Conservation (phyloP, 1,140 invertebrate species). For the Magallana angulata region DNA sequence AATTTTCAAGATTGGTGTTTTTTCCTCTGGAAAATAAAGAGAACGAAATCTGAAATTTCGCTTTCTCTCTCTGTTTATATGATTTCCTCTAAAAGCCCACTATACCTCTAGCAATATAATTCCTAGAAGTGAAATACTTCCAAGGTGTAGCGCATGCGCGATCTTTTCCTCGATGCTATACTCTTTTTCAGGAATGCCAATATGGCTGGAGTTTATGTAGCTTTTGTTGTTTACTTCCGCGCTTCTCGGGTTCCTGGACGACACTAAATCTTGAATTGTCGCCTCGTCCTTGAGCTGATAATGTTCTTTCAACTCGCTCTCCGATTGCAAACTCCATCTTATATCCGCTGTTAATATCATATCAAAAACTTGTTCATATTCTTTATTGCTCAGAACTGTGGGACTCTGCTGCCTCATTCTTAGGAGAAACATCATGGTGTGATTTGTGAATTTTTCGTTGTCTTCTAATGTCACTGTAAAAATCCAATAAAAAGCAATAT, state of each 20-base stretch:
- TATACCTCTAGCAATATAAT: conserved; percentile 25
- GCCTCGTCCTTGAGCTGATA: conserved; percentile 13
- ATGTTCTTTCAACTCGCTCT: conserved; percentile 8
- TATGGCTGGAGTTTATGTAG: neutral
- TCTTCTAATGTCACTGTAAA: conserved; percentile 64
- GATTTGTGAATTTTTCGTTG: conserved; percentile 58
- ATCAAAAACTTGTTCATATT: conserved; percentile 59
- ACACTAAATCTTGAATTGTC: conserved; percentile 17
- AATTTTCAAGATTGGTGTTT: too few relatives aligned
- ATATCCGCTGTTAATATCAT: conserved; percentile 57
- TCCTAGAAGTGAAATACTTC: conserved; percentile 6
- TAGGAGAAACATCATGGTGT: conserved; percentile 54
- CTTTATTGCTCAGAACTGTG: conserved; percentile 38
- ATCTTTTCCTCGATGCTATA: conserved; percentile 59
- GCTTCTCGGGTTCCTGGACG: neutral
- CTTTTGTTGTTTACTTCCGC: neutral
- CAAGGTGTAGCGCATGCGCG: conserved; percentile 43
- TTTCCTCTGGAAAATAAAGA: too few relatives aligned
- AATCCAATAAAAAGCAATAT: too few relatives aligned
- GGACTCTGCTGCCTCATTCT: conserved; percentile 40
- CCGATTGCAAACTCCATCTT: conserved; percentile 49
- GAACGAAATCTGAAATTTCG: too few relatives aligned
- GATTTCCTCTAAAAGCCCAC: neutral
- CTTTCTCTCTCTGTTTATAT: too few relatives aligned
- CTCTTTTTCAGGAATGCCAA: conserved; percentile 35